Conservation (phyloP, 1,140 invertebrate species). For the Drosophila kepulauana region DNA sequence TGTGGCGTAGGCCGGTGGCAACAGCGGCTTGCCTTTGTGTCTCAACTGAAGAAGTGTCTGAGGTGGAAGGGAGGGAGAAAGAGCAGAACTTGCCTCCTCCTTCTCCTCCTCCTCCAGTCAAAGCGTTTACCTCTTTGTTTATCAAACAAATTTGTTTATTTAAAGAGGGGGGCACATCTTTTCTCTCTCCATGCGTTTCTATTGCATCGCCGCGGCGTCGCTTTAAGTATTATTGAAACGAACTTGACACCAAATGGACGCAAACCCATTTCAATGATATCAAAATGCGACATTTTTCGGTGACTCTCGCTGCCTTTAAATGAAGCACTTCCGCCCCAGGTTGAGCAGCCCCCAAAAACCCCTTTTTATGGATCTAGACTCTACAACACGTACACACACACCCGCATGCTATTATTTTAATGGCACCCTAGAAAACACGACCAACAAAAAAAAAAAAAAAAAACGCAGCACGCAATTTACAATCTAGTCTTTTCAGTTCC, state of each 20-base stretch:
- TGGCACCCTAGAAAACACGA: constrained; percentile 59
- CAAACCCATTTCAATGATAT: constrained; percentile 49
- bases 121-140: constrained; percentile 66
- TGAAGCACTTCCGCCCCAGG: constrained; percentile 64
- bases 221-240: constrained; percentile 67
- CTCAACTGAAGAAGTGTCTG: background rate
- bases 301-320: constrained; percentile 50
- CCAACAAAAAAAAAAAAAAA: constrained; percentile 11
- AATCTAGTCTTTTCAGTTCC: constrained; percentile 27
- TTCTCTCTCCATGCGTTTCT: background rate
- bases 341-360: constrained; percentile 12
- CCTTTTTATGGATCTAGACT: background rate
- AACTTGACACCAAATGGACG: constrained; percentile 78
- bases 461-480: constrained; percentile 31
- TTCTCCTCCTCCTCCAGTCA: background rate
- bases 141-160: constrained; percentile 73
- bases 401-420: constrained; percentile 6
- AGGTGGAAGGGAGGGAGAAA: background rate
- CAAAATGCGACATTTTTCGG: constrained; percentile 59
- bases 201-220: constrained; percentile 14
- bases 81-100: constrained; percentile 3
- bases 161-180: constrained; percentile 13
- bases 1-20: constrained; percentile 64
- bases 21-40: constrained; percentile 24
- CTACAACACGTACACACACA: background rate